Conservation (phyloP, 1,140 invertebrate genomes). For the Oedothorax gibbosus region DNA sequence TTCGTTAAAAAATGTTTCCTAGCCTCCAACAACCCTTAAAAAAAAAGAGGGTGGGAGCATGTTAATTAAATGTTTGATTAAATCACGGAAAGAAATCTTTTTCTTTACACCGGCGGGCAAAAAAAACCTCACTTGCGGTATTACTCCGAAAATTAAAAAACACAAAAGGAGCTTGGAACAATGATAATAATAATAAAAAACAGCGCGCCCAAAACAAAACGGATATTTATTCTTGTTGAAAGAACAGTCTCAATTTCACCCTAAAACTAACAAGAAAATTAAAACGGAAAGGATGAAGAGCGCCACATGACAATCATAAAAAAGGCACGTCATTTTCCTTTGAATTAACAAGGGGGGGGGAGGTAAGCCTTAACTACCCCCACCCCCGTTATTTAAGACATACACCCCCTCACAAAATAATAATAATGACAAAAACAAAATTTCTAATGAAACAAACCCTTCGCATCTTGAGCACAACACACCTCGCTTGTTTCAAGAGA, state of each 20-base stretch:
- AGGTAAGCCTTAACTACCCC: conserved; percentile 7
- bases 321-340: conserved; percentile 34
- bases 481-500: conserved; percentile 51
- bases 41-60: conserved; percentile 23
- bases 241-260: conserved; percentile 13
- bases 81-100: conserved; percentile 50
- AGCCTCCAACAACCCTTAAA: conserved; percentile 38
- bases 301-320: neutral
- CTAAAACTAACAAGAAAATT: conserved; percentile 36
- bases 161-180: neutral
- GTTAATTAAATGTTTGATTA: conserved; percentile 60
- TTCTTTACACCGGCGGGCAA: neutral
- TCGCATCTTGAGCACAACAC: conserved; percentile 46
- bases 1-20: conserved; percentile 55
- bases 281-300: conserved; percentile 50
- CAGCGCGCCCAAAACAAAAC: conserved; percentile 44
- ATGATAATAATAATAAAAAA: conserved; percentile 23
- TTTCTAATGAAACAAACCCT: conserved; percentile 60
- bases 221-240: conserved; percentile 15
- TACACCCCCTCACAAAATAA: conserved; percentile 5
- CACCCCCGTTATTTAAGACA: conserved; percentile 15
- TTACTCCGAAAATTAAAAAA: conserved; percentile 23
- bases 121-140: conserved; percentile 45
- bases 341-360: conserved; percentile 49
- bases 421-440: neutral